Evolutionary conservation across 2,888 invertebrate genomes (phyloP).

Genomic region (Xestia sexstrigata): DNA sequence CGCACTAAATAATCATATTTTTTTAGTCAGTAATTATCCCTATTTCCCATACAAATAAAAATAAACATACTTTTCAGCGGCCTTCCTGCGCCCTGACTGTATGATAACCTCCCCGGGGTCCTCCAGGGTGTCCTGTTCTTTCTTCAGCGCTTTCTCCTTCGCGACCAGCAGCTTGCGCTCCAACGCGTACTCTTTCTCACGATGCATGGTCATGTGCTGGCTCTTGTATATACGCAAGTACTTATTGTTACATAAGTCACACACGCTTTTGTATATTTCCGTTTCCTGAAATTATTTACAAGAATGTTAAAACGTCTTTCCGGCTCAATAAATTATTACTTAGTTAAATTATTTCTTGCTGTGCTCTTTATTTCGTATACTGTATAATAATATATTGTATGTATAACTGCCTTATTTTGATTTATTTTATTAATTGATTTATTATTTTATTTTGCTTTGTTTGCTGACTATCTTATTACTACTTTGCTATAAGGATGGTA

Average conservation of each 20-base stretch:
- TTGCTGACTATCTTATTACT: too few relatives aligned
- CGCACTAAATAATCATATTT: too few relatives aligned
- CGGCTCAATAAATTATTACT: not conserved
- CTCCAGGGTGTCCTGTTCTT: constrained; percentile 28
- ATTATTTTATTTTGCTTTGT: too few relatives aligned
- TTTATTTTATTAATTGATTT: too few relatives aligned
- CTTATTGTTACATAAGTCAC: constrained; percentile 88
- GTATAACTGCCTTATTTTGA: too few relatives aligned
- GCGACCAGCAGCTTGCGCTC: constrained; percentile 66
- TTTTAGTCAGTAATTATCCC: too few relatives aligned
- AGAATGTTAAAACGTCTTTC: not conserved
- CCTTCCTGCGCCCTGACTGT: constrained; percentile 72
- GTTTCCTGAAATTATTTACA: constrained; percentile 81
- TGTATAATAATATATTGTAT: not conserved
- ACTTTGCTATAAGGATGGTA: too few relatives aligned
- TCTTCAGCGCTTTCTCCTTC: constrained; percentile 65
- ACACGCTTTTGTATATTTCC: constrained; percentile 85
- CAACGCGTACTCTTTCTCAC: constrained; percentile 73
- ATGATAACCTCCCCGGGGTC: constrained; percentile 45
- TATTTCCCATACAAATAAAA: not conserved
- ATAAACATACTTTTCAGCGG: constrained; percentile 81
- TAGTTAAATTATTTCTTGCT: not conserved
- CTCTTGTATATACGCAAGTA: constrained; percentile 90
- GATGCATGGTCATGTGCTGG: constrained; percentile 89
- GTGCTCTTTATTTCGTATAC: not conserved